Evolutionary conservation across 2,113 vertebrate species (phyloP), one percentile per base, ranked within the genome.

Genomic region (Brevimyrus niger): DNA sequence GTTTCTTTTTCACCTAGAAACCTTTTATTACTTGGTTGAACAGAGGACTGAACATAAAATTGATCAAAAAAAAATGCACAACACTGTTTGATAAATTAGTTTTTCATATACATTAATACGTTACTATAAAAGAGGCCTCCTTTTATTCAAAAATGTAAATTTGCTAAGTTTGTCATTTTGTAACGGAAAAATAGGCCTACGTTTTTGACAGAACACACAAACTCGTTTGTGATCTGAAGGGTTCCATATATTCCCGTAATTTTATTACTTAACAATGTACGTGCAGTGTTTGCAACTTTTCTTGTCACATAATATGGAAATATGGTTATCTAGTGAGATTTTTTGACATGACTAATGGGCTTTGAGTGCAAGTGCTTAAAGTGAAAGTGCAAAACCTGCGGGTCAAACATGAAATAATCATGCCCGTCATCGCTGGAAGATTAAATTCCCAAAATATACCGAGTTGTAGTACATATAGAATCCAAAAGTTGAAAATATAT

Each of bases 301-400:
- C 61, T 10, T 65, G 61, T 27, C 61, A 27, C 23, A 65, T 65
- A 27, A n/a, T n/a, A 65, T 65, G 61, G 76, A 42, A 82, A 44
- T 38, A n/a, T 82, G 76, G 35, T 19, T 82, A 15, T 15, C 35
- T 82, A 44, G 38, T 82, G 76, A 27, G n/a, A 10, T 65, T 10
- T 61, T 27, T 76, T 76, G 7, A 76, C 31, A 76, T 76, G 31
- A 76, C 5, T 38, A 76, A 76, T 38, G 61, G 3, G n/a, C 61
- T 8, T 38, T 42, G 73, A 94, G 89, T 95, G 96, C 95, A 96
- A 95, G 93, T 91, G 89, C 94, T 95, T 95, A 91, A 90, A 94
- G 93, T 94, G 91, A 96, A 95, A 95, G 94, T 89, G 93, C 93
- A 94, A 90, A 50, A 38, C 5, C 51, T 90, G 89, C 91, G 94